A percentile compares a stretch with the other conserved stretches of the same genome.
phyloP scores from a whole-genome alignment of 2,113 vertebrate species.

The Microtus pennsylvanicus region DNA sequence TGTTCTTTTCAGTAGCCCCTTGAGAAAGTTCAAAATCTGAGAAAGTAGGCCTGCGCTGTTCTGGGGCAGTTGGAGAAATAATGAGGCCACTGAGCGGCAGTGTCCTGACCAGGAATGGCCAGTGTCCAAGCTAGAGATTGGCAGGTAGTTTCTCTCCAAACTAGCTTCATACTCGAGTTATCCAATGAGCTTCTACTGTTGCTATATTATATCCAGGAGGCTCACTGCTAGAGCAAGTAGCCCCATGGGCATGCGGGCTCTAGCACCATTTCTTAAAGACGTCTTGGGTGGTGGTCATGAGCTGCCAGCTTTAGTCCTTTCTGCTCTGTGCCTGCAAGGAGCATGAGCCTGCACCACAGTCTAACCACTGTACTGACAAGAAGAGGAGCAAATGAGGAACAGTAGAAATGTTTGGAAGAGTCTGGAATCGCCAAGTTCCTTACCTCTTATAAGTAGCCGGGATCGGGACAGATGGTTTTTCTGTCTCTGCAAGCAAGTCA shows the following conservation, averaged over 20 bases:
- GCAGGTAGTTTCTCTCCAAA: not conserved
- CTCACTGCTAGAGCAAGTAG: not conserved
- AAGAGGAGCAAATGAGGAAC: not conserved
- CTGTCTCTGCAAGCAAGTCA: not conserved
- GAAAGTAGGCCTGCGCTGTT: not conserved
- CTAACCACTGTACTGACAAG: not conserved
- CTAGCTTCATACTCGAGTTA: not conserved
- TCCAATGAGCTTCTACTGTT: not conserved
- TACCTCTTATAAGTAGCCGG: not conserved
- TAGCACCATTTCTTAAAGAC: not conserved
- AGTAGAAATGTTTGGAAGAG: not conserved
- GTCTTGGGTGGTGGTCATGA: not conserved
- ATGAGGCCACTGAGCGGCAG: not conserved
- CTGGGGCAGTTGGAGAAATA: not conserved
- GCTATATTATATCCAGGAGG: not conserved
- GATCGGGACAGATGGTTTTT: not conserved
- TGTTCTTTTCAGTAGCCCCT: not conserved
- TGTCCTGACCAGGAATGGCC: too few relatives aligned
- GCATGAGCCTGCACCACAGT: not conserved
- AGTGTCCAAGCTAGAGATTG: not conserved
- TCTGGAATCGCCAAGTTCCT: not conserved
- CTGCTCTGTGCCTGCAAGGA: not conserved
- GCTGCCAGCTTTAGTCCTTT: not conserved
- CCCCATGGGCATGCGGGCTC: too few relatives aligned
- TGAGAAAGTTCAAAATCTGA: not conserved